phyloP scores from a whole-genome alignment of 2,113 vertebrate genomes.

The Benitochromis conjunctus region DNA sequence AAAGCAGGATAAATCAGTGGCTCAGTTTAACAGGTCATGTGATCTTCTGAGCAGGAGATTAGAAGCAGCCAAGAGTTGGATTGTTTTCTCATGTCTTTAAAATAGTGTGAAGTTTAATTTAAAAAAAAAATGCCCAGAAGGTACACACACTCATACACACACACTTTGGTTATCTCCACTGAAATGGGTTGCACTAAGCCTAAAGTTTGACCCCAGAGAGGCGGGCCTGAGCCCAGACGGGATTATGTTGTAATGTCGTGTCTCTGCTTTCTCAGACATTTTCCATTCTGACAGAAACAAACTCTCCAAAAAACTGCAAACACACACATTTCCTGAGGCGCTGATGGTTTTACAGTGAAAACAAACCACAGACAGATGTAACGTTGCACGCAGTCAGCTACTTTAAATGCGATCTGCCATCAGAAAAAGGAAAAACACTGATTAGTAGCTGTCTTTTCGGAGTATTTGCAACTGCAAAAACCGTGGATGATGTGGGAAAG shows the following conservation, averaged over 20 bases:
- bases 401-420: background rate
- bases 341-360: background rate
- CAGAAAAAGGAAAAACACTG: background rate
- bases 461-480: background rate
- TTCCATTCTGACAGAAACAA: background rate
- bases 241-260: slow-evolving; percentile 15
- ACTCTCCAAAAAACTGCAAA: slow-evolving; percentile 1
- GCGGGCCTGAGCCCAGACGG: slow-evolving; percentile 3
- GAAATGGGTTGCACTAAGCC: background rate
- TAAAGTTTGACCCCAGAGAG: background rate
- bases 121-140: background rate
- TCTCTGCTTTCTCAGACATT: background rate
- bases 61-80: background rate
- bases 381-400: background rate
- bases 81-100: background rate
- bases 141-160: background rate
- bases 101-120: background rate
- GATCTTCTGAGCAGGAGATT: background rate
- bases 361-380: background rate
- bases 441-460: background rate
- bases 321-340: background rate
- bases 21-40: background rate
- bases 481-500: background rate
- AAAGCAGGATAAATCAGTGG: background rate
- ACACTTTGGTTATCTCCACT: background rate